Conservation (phyloP, 2,888 invertebrate genomes). For the Hermodice carunculata region DNA sequence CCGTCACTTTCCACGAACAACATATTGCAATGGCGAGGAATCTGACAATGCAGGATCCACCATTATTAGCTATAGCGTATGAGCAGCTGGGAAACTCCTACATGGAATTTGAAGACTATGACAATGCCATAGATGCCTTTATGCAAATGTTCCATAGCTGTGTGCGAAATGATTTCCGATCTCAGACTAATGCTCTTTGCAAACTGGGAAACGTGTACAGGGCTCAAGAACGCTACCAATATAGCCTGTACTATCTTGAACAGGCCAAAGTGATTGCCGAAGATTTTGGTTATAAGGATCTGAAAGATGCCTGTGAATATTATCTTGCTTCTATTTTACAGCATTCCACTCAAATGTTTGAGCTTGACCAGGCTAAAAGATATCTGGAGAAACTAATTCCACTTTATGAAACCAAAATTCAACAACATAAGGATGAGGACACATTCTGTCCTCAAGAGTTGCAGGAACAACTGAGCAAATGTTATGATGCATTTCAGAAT, state of each 20-base stretch:
- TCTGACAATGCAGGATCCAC: constrained; percentile 42
- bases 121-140: constrained; percentile 49
- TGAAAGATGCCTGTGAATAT: constrained; percentile 55
- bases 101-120: constrained; percentile 53
- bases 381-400: constrained; percentile 53
- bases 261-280: constrained; percentile 42
- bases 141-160: constrained; percentile 28
- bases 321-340: constrained; percentile 60
- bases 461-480: constrained; percentile 51
- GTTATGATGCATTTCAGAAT: constrained; percentile 59
- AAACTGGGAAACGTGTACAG: constrained; percentile 58
- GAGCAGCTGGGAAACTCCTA: constrained; percentile 62
- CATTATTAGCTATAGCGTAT: constrained; percentile 52
- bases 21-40: constrained; percentile 53
- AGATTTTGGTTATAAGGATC: constrained; percentile 51
- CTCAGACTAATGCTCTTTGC: constrained; percentile 50
- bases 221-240: constrained; percentile 50
- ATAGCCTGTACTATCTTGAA: constrained; percentile 57
- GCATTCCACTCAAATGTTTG: constrained; percentile 54
- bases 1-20: constrained; percentile 60
- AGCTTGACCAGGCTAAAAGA: constrained; percentile 57
- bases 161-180: constrained; percentile 19
- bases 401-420: constrained; percentile 28
- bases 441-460: constrained; percentile 57
- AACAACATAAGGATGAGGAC: constrained; percentile 53